Evolutionary conservation across 2,113 vertebrate genomes (phyloP).

Genomic region (Manacus vitellinus): DNA sequence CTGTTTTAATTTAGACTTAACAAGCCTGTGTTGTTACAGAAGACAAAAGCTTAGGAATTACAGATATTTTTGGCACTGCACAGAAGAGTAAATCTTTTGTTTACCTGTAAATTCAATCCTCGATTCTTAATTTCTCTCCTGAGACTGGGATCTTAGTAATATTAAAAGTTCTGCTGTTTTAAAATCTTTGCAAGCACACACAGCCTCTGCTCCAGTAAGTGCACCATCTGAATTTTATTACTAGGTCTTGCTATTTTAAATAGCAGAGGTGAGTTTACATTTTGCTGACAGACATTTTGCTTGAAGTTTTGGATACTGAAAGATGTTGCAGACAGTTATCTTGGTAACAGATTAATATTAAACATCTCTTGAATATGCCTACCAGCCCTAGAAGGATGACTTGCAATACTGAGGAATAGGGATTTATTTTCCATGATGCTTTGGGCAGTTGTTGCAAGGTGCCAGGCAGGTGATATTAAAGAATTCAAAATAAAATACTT

Average conservation of each 20-base stretch:
- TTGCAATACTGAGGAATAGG: not conserved
- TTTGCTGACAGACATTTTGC: not conserved
- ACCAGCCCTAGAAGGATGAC: not conserved
- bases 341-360: not conserved
- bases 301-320: not conserved
- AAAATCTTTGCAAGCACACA: not conserved
- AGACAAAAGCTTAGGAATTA: not conserved
- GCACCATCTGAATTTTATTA: not conserved
- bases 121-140: not conserved
- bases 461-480: not conserved
- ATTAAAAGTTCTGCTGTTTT: not conserved
- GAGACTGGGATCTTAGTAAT: not conserved
- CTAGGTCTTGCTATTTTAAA: not conserved
- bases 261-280: not conserved
- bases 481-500: not conserved
- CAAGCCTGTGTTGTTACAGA: not conserved
- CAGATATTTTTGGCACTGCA: not conserved
- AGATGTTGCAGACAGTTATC: not conserved
- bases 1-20: not conserved
- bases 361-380: not conserved
- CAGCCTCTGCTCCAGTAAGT: not conserved
- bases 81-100: not conserved
- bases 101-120: not conserved
- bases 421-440: not conserved
- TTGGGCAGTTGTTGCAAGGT: slow-evolving; percentile 3